Base-by-base conservation (phyloP, 2,113 vertebrate species). In the Myxocyprinus asiaticus region DNA sequence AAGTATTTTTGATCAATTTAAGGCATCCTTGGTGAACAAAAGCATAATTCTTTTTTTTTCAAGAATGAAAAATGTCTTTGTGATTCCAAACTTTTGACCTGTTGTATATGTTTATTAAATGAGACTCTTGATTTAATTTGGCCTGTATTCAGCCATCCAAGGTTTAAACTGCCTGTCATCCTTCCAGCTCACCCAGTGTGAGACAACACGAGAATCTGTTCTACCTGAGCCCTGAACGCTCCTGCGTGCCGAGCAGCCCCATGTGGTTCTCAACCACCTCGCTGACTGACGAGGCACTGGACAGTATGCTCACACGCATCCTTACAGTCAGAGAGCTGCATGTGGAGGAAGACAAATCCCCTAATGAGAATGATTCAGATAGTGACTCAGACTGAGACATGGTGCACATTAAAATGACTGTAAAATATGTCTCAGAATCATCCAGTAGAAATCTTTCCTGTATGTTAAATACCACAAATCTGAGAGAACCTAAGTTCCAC, bases 211-310 rank as follows among this genome's bases (percentile, higher is more conserved):
- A 93, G 64, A 95, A 96, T 79, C 90, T 97, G 14, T 99, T 99
- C 89, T 99, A 98, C 92, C 96, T 99, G 84, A 95, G 95, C 42
- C 98, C 98, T 0, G 97, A 99, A 88, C 96, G 97, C 80, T 95
- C 95, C 85, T 99, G 98, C 78, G 95, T 98, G 17, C 97, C 98
- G 78, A 98, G 96, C 82, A 98, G 97, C 87, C 98, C 98, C 10
- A 92, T 98, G 87, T 99, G 98, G 98, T 99, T 97, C 86, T 98
- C 97, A 86, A 95, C 95, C 11, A 89, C 93, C 56, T 90, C 96
- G 3, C 94, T 98, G 88, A 96, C 96, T 11, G 94, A 95, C 17
- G 88, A 85, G 82, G 96, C 95, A 84, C 92, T 98, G 95, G 96
- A 97, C 87, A 95, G 94, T 92, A 99, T 99, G 97, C 92, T 99